phyloP scores from a whole-genome alignment of 2,888 invertebrate species.

The Oeneis ivallda region DNA sequence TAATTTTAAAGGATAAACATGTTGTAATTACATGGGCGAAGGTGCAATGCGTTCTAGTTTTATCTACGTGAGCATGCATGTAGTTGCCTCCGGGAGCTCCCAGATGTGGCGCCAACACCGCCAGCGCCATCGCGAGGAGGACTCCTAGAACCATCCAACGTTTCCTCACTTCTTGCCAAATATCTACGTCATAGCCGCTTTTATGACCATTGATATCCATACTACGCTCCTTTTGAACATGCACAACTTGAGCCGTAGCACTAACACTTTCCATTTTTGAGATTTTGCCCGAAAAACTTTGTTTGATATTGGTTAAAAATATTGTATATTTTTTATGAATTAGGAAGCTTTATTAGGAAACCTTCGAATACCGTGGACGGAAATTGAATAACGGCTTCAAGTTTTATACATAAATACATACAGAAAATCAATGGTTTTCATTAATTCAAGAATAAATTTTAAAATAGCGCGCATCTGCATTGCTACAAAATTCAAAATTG shows the following conservation, averaged over 20 bases:
- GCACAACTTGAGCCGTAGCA: slow-evolving; percentile 40
- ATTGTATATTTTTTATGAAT: background rate
- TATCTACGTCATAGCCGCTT: slow-evolving; percentile 52
- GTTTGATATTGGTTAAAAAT: background rate
- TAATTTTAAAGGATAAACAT: background rate
- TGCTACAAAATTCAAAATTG: slow-evolving; percentile 43
- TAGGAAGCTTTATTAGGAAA: background rate
- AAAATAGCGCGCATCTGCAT: slow-evolving; percentile 62
- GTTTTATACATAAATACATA: background rate
- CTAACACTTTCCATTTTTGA: slow-evolving; percentile 34
- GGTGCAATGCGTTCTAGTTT: slow-evolving; percentile 70
- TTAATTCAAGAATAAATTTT: slow-evolving; percentile 40
- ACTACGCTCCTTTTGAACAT: slow-evolving; percentile 35
- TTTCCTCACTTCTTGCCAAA: slow-evolving; percentile 56
- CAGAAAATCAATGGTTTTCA: slow-evolving; percentile 30
- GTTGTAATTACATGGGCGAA: slow-evolving; percentile 58
- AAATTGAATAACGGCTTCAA: slow-evolving; percentile 9
- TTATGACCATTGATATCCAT: slow-evolving; percentile 34
- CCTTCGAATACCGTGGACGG: slow-evolving; percentile 2
- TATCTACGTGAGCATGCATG: slow-evolving; percentile 61
- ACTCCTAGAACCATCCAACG: slow-evolving; percentile 66
- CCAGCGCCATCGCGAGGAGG: slow-evolving; percentile 53
- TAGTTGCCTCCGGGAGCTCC: slow-evolving; percentile 75
- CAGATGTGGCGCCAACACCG: slow-evolving; percentile 59
- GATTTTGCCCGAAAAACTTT: background rate